Base-by-base conservation (phyloP, 1,140 invertebrate species). In the Drosophila rhopaloa region DNA sequence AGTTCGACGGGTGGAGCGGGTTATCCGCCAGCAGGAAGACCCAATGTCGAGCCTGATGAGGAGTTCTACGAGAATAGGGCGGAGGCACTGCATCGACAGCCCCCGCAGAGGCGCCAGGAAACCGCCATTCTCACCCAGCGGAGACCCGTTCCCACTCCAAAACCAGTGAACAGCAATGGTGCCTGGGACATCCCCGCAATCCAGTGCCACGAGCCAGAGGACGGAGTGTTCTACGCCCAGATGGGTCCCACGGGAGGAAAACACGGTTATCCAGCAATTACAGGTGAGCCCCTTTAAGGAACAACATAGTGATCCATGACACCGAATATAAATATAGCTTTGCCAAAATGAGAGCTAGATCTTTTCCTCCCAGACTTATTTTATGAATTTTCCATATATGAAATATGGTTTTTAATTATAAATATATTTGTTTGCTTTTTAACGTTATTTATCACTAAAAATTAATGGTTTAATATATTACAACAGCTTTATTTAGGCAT, bases 181-280 rank as follows among this genome's bases (percentile, higher is more conserved):
- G 94, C 96, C 1, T 98, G 97, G 97, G 95, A 95, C 41, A 97
- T 98, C 83, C 97, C 97, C 10, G 95, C 96, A 0, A 97, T 98
- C 57, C 94, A 97, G 82, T 98, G 97, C 43, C 88, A 97, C 91
- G 97, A 98, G 91, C 97, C 97, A 0, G 97, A 97, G 35, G 97
- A 98, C 91, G 96, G 97, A 8, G 96, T 97, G 3, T 97, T 97
- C 91, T 98, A 97, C 91, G 97, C 97, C 0, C 97, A 98, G 91
- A 96, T 98, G 95, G 97, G 97, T 29, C 97, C 97, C 5, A 97
- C 97, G 24, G 97, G 97, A 9, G 97, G 97, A 24, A 96, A 96
- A 91, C 95, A 95, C 71, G 97, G 97, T 40, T 98, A 97, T 91
- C 94, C 96, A 3, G 96, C 97, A 6, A 97, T 98, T 32, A 98